Evolutionary conservation across 2,113 vertebrate genomes (phyloP).

Genomic region (Bufo bufo): DNA sequence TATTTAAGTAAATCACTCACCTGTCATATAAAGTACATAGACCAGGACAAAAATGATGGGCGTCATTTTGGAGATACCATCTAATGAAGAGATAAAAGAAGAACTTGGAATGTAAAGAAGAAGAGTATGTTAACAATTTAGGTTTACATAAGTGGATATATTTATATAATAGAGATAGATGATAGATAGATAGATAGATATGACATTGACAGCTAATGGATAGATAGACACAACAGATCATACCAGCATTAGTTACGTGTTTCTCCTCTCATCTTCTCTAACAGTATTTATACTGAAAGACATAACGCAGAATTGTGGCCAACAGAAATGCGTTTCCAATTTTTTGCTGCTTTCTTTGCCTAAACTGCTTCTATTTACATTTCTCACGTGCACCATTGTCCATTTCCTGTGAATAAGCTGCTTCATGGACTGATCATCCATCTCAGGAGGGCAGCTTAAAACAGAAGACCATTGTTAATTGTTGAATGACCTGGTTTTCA

Average conservation of each 20-base stretch:
- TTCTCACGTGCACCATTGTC: not conserved
- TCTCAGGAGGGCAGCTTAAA: too few species aligned
- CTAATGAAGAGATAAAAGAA: not conserved
- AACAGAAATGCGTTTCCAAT: not conserved
- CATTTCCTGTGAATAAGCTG: not conserved
- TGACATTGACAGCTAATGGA: not conserved
- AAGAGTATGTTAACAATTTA: not conserved
- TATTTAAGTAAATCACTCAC: not conserved
- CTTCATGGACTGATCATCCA: not conserved
- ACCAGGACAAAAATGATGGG: not conserved
- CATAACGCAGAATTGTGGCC: not conserved
- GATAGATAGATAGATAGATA: conserved; percentile 11
- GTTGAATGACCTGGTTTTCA: conserved; percentile 42
- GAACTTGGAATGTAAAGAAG: not conserved
- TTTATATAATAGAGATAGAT: not conserved
- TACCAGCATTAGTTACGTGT: not conserved
- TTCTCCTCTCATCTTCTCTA: not conserved
- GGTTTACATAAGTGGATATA: too few species aligned
- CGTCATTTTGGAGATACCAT: not conserved
- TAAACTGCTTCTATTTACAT: not conserved
- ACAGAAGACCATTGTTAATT: conserved; percentile 18
- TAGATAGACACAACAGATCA: not conserved
- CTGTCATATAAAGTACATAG: not conserved
- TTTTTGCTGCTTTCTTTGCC: not conserved
- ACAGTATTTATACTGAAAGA: not conserved